Percentiles rank a stretch among this genome's conserved stretches.
These are phyloP conservation scores for Lutjanus argentimaculatus DNA, from an alignment of 2,797 vertebrate species.

Conservation along the genomic window DNA sequence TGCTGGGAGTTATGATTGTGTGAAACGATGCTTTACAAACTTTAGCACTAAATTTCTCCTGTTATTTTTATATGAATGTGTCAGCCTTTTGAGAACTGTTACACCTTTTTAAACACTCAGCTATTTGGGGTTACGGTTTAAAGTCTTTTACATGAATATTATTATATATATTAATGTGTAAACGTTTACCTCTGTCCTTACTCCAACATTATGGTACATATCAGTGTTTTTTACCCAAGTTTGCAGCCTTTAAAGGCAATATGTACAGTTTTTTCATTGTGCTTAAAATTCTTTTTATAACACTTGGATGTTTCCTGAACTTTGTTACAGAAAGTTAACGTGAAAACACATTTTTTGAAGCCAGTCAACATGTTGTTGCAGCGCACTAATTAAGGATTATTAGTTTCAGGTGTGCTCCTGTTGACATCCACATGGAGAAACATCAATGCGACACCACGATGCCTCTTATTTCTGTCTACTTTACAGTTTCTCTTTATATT, in stretches of 20 bases:
- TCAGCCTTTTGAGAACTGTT: constrained; percentile 19
- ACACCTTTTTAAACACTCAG: constrained; percentile 7
- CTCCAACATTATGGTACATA: constrained; percentile 16
- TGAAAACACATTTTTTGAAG: too few species aligned
- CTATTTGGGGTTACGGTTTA: not conserved
- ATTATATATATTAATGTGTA: not conserved
- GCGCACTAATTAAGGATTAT: constrained; percentile 41
- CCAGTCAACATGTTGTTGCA: not conserved
- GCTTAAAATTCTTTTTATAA: constrained; percentile 61
- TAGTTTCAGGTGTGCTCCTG: constrained; percentile 46
- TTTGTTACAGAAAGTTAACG: too few species aligned
- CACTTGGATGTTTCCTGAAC: not conserved
- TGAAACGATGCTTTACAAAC: constrained; percentile 5
- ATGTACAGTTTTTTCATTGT: constrained; percentile 67
- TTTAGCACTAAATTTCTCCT: not conserved
- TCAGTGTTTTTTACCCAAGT: constrained; percentile 6
- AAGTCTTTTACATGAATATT: not conserved
- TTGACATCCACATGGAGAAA: not conserved
- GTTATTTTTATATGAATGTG: constrained; percentile 19
- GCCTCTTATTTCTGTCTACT: not conserved
- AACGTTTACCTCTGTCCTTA: constrained; percentile 17
- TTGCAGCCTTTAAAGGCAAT: constrained; percentile 36
- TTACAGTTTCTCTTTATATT: not conserved
- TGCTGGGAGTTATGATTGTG: not conserved
- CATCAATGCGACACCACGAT: constrained; percentile 12